Evolutionary conservation across 2,113 vertebrate genomes (phyloP).

Genomic region (Lophotis ruficrista): DNA sequence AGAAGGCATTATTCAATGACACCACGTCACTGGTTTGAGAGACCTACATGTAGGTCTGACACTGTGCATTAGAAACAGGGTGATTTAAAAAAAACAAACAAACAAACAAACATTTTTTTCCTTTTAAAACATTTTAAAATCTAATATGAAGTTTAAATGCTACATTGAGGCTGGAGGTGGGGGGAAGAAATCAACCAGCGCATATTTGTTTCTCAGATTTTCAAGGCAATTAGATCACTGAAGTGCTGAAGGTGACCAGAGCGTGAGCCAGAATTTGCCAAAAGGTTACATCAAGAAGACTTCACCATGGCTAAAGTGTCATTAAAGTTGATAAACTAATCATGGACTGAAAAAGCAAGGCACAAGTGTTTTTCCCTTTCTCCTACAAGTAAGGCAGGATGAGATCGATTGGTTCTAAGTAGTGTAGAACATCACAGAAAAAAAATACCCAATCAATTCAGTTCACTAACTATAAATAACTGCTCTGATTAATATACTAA

Average conservation of each 20-base stretch:
- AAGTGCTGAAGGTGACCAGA: not conserved
- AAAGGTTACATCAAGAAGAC: not conserved
- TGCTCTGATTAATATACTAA: not conserved
- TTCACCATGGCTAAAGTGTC: not conserved
- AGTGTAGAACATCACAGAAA: not conserved
- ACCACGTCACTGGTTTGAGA: not conserved
- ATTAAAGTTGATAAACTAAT: not conserved
- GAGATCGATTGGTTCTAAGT: not conserved
- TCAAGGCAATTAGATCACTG: not conserved
- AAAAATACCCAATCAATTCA: not conserved
- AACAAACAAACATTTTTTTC: no score
- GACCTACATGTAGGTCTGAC: not conserved
- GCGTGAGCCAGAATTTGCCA: not conserved
- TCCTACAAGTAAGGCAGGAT: not conserved
- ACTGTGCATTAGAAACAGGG: not conserved
- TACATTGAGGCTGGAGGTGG: not conserved
- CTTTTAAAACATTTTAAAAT: not conserved
- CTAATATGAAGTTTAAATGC: not conserved
- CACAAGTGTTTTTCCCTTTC: not conserved
- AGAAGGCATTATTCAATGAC: not conserved
- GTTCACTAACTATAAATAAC: not conserved
- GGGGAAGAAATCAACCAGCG: fast-evolving
- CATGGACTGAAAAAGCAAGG: not conserved
- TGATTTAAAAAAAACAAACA: no score
- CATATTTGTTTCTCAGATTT: not conserved